A percentile compares a stretch with the other conserved stretches of the same genome.
phyloP scores from a whole-genome alignment of 2,888 invertebrate species.

The Hydraecia micacea region DNA sequence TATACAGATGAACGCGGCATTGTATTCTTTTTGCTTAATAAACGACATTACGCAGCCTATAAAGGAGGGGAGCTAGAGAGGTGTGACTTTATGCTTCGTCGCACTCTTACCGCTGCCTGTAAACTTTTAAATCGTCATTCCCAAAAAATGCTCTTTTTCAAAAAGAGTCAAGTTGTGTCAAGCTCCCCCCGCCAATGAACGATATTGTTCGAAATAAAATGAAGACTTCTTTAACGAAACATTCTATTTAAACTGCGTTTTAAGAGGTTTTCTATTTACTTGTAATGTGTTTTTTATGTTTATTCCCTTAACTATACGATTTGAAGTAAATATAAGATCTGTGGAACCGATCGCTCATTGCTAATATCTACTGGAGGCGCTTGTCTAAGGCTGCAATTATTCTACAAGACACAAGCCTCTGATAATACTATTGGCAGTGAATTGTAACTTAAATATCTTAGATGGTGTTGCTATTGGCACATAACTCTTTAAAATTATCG shows the following conservation, averaged over 20 bases:
- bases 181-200: neutral
- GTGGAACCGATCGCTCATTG: conserved; percentile 14
- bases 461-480: conserved; percentile 53
- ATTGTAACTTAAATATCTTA: conserved; percentile 57
- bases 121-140: too few relatives aligned
- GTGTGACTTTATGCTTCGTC: neutral
- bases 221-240: conserved; percentile 32
- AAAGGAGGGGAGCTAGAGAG: neutral
- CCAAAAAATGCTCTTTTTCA: neutral
- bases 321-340: conserved; percentile 36
- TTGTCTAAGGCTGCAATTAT: conserved; percentile 54
- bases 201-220: conserved; percentile 5
- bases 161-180: neutral
- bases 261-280: conserved; percentile 14
- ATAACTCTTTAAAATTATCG: conserved; percentile 39
- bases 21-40: neutral
- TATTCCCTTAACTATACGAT: conserved; percentile 27
- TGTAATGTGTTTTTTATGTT: conserved; percentile 19
- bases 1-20: neutral
- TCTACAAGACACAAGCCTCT: conserved; percentile 57
- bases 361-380: conserved; percentile 54
- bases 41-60: neutral
- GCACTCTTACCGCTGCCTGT: too few relatives aligned
- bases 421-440: conserved; percentile 64
- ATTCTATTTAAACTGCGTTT: conserved; percentile 13